Evolutionary conservation across 2,113 vertebrate genomes (phyloP), one percentile per base, ranked within the genome.

Genomic region (Cettia cetti): DNA sequence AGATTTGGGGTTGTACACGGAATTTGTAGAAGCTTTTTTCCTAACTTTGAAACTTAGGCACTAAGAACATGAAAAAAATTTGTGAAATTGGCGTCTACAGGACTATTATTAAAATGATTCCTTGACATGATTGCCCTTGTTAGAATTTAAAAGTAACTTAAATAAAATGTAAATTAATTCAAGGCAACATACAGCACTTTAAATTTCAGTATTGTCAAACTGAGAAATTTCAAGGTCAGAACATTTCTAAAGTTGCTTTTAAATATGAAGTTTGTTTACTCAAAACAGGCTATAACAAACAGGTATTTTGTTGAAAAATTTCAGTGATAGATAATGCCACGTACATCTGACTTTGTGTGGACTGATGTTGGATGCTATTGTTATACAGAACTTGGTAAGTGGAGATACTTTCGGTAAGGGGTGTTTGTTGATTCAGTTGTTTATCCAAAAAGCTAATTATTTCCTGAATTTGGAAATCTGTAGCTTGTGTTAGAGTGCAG

Each of bases 1-100:
- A 15, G 33, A 6, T 75, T 30, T 37, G 3, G 2, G 11, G 50
- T 80, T 82, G 7, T 76, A 11, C 9, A 12, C 9, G 54, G 39
- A 66, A 44, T 39, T 54, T 7, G 4, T 9, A 75, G 20, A 22
- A 68, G 14, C 11, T 44, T 45, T 42, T 63, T 18, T 11, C 13
- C n/a, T n/a, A 66, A 1, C 7, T 49, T 82, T 10, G 10, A n/a
- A 79, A 37, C 20, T 50, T 86, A 42, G 0, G 1, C 22, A 17
- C 19, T 37, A 13, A 54, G 17, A 60, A 12, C 16, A n/a, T 5
- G 3, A 56, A n/a, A 47, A 59, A 53, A 53, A 88, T 12, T 6
- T 15, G 22, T 76, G 35, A 74, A 81, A 33, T 26, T 10, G 23
- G 2, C 71, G 4, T 54, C 10, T 59, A 24, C 8, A 42, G 15